Evolutionary conservation across 2,888 invertebrate genomes (phyloP), one percentile per base, ranked within the genome.

Genomic region (Tetramorium bicarinatum): DNA sequence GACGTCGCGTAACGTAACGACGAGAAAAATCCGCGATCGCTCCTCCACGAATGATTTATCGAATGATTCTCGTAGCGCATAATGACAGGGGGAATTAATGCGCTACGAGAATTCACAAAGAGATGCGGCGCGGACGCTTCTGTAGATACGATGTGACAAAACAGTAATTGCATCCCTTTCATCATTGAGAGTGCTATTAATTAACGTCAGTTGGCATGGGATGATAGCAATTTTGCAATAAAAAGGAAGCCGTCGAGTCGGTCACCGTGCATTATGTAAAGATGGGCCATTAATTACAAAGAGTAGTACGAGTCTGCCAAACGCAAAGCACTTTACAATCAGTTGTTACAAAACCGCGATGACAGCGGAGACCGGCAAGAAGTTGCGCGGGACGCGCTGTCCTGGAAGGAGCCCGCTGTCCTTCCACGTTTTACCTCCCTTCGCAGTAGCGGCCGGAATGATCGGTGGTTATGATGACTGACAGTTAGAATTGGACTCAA

Each of bases 401-500:
- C 56, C 47, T 47, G 75, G 75, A 74, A 74, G 69, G 61, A 85
- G 62, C 67, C 67, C 72, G 71, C 69, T 66, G 82, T 76, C 64
- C 72, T 72, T 81, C 64, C 56, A 62, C 71, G 71, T 74, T 87
- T 80, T 85, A 82, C 61, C 83, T 72, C 34, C 71, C 21, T 47
- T 29, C 54, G 29, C 74, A 49, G 62, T 56, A 71, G 54, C 64
- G 44, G 25, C 54, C 18, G 21, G 83, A 75, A 56, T 34, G 76
- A 87, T 88, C 82, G 69, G 54, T 38, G 82, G 69, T 83, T 66
- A 66, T 69, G 85, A 90, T 82, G 85, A 80, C 64, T 76, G 82
- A 77, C 85, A 64, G 75, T 38, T 75, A 66, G 66, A 86, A 89
- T 89, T 86, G 82, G 80, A 87, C 83, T 83, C 59, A 38, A 38